phyloP scores from a whole-genome alignment of 2,797 vertebrate genomes.

The Parotocinclus haroldoi region DNA sequence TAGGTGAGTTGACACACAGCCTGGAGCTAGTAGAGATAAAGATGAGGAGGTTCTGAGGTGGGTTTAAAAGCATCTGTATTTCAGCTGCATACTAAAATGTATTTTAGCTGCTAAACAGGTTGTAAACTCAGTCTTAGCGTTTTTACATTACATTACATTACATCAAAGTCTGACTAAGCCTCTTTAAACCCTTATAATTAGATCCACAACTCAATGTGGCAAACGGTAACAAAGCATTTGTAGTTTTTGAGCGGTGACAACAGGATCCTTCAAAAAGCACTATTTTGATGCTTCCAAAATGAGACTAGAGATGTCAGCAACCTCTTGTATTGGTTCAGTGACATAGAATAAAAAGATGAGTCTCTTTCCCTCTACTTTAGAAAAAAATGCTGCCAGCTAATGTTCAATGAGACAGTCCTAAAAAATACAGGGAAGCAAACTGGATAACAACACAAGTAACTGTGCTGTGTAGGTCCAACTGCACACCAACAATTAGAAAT shows the following conservation, averaged over 20 bases:
- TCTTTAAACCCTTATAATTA: slow-evolving; percentile 19
- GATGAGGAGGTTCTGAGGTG: neutral
- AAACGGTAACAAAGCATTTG: slow-evolving; percentile 7
- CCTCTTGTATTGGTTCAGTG: slow-evolving; percentile 20
- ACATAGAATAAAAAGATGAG: slow-evolving; percentile 11
- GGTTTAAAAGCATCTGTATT: neutral
- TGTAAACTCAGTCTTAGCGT: slow-evolving; percentile 8
- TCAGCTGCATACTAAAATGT: slow-evolving; percentile 3
- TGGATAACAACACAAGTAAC: neutral
- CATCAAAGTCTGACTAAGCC: neutral
- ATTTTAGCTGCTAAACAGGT: slow-evolving; percentile 19
- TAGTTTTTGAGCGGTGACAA: slow-evolving; percentile 3
- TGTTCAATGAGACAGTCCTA: slow-evolving; percentile 9
- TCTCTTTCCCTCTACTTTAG: slow-evolving; percentile 14
- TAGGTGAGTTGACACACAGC: slow-evolving; percentile 5
- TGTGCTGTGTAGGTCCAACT: neutral
- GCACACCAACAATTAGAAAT: slow-evolving; percentile 17
- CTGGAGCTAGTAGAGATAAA: slow-evolving; percentile 18
- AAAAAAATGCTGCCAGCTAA: slow-evolving; percentile 12
- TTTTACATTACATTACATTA: neutral
- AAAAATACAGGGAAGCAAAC: slow-evolving; percentile 21
- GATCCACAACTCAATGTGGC: slow-evolving; percentile 1
- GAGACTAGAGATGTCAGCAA: slow-evolving; percentile 8
- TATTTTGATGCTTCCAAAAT: slow-evolving; percentile 13
- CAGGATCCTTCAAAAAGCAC: slow-evolving; percentile 7